These are phyloP conservation scores for Octodon degus DNA, from an alignment of 2,113 vertebrate species.

Conservation along the genomic window DNA sequence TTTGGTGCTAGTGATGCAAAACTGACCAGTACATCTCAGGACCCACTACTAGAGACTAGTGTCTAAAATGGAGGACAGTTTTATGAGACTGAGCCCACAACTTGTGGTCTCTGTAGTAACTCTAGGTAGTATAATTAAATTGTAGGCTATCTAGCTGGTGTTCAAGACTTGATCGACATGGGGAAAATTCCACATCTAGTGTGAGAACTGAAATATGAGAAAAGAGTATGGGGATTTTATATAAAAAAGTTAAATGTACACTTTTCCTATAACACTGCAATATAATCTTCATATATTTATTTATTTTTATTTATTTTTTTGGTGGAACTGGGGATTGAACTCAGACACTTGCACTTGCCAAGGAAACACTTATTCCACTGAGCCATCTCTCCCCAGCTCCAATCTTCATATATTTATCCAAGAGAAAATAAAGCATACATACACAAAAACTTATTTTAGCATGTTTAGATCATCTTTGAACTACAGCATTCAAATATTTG, in stretches of 20 bases:
- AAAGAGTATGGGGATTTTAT: neutral
- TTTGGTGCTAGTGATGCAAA: neutral
- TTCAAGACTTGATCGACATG: neutral
- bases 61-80: neutral
- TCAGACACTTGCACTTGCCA: no score
- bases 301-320: no score
- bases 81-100: neutral
- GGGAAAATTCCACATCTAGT: neutral
- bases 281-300: neutral
- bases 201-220: neutral
- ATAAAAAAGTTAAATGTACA: neutral
- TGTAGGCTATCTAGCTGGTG: neutral
- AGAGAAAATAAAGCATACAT: slow-evolving; percentile 32
- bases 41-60: neutral
- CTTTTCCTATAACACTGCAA: neutral
- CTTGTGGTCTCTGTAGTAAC: neutral
- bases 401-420: neutral
- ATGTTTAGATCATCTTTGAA: neutral
- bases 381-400: no score
- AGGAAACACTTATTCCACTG: no score
- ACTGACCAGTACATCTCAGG: neutral
- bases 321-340: no score
- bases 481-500: neutral
- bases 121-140: neutral
- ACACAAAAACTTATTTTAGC: neutral